These are phyloP conservation scores for Syngnathus rostellatus DNA, from an alignment of 2,797 vertebrate genomes.

Conservation along the genomic window DNA sequence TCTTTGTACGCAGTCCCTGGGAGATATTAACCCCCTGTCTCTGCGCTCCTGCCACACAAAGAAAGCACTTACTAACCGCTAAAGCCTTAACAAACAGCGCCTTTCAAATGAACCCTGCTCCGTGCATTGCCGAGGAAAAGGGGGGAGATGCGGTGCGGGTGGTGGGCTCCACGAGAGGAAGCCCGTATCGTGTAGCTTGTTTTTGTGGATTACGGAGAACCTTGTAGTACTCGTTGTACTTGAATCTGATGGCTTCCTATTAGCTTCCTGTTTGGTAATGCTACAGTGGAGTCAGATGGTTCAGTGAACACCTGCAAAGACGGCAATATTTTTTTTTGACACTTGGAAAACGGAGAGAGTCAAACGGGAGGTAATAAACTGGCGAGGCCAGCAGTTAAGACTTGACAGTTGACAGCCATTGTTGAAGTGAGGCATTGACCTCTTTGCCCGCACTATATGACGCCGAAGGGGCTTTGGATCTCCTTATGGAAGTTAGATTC, in stretches of 20 bases:
- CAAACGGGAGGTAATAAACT: constrained; percentile 21
- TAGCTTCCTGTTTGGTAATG: not conserved
- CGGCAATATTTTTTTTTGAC: not conserved
- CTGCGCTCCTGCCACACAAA: constrained; percentile 63
- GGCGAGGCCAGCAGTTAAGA: not conserved
- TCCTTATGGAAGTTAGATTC: not conserved
- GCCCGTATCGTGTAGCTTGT: constrained; percentile 54
- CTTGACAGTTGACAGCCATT: constrained; percentile 41
- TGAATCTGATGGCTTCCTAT: constrained; percentile 18
- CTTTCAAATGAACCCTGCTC: constrained; percentile 68
- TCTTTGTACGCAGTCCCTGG: constrained; percentile 69
- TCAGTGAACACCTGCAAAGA: not conserved
- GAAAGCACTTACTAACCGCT: constrained; percentile 73
- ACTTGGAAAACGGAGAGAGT: constrained; percentile 3
- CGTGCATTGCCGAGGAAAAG: constrained; percentile 48
- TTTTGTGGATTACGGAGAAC: constrained; percentile 58
- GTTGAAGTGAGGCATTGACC: constrained; percentile 29
- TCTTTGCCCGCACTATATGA: constrained; percentile 28
- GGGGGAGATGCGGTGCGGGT: not conserved
- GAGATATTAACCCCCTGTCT: constrained; percentile 70
- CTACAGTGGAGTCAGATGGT: not conserved
- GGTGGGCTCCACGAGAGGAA: constrained; percentile 42
- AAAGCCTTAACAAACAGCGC: constrained; percentile 71
- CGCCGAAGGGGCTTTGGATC: not conserved
- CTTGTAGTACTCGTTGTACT: constrained; percentile 26